phyloP scores from a whole-genome alignment of 2,797 vertebrate species.

The Crenuchus spilurus region DNA sequence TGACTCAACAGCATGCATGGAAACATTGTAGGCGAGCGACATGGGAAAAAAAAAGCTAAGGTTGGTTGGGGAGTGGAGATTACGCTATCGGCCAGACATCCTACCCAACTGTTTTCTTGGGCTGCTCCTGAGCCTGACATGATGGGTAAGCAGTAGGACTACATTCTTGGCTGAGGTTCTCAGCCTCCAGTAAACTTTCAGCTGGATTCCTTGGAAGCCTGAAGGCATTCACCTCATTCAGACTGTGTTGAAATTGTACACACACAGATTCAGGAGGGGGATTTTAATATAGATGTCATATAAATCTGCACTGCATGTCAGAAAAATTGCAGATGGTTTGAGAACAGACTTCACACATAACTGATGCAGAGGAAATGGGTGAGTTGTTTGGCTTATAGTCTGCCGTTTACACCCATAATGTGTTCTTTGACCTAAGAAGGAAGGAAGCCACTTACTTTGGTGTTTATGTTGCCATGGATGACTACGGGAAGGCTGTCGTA shows the following conservation, averaged over 20 bases:
- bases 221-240: slow-evolving; percentile 8
- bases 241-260: neutral
- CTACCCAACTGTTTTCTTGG: slow-evolving; percentile 17
- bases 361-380: neutral
- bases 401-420: neutral
- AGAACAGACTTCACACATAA: slow-evolving; percentile 2
- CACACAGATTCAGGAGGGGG: slow-evolving; percentile 7
- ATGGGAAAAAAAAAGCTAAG: slow-evolving; percentile 42
- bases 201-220: slow-evolving; percentile 33
- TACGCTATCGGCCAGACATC: slow-evolving; percentile 45
- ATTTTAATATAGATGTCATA: neutral
- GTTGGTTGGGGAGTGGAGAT: slow-evolving; percentile 36
- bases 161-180: slow-evolving; percentile 34
- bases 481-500: slow-evolving; percentile 89
- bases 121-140: neutral
- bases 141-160: slow-evolving; percentile 10
- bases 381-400: neutral
- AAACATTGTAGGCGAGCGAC: slow-evolving; percentile 16
- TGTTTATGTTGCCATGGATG: slow-evolving; percentile 93
- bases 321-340: neutral
- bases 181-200: slow-evolving; percentile 49
- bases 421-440: neutral
- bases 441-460: slow-evolving; percentile 84
- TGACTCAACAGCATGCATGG: slow-evolving; percentile 65
- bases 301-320: neutral